Conservation (phyloP, 2,113 vertebrate species). For the Gavia stellata region DNA sequence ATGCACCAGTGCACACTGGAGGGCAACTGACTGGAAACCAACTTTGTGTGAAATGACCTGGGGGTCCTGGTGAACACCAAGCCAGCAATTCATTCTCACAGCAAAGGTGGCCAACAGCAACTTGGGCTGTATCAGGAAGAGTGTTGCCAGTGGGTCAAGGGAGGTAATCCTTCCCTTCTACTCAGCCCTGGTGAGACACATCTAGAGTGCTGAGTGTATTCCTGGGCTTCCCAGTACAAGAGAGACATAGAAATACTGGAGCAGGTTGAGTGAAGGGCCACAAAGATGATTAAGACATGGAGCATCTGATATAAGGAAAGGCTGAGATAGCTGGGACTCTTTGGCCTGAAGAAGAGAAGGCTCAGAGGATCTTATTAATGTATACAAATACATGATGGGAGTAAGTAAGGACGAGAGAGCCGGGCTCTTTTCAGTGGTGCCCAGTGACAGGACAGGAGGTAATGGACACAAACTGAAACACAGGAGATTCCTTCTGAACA, state of each 20-base stretch:
- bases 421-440: neutral
- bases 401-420: neutral
- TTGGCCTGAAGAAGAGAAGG: neutral
- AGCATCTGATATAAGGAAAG: neutral
- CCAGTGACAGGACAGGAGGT: neutral
- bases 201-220: neutral
- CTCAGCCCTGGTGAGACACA: neutral
- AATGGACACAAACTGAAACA: neutral
- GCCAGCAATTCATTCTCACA: neutral
- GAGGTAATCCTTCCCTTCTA: neutral
- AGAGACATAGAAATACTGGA: neutral
- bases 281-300: neutral
- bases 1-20: neutral
- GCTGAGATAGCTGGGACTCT: neutral
- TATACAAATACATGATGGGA: neutral
- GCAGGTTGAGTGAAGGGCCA: neutral
- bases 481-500: neutral
- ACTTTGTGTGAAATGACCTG: neutral
- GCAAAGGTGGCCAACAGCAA: neutral
- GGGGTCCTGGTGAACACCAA: neutral
- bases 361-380: neutral
- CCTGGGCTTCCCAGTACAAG: neutral
- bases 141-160: neutral
- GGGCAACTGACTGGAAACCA: fast-evolving
- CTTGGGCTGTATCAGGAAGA: neutral